A percentile compares a stretch with the other conserved stretches of the same genome.
These are phyloP conservation scores for Stylophora pistillata DNA, from an alignment of 64 coral and sea anemone species.

Conservation along the genomic window DNA sequence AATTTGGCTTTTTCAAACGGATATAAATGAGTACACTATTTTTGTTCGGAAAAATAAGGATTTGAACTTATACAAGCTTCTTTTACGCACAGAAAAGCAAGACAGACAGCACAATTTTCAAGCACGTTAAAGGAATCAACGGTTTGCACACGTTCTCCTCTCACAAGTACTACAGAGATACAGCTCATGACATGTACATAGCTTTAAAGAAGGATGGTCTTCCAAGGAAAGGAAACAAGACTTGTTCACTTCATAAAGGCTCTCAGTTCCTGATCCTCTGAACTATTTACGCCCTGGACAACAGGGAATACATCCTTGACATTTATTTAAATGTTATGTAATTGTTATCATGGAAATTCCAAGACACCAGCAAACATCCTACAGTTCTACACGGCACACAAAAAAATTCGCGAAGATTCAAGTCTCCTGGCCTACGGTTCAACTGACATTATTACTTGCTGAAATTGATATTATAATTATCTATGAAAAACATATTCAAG, in stretches of 20 bases:
- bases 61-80: neutral
- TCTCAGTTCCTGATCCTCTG: slow-evolving; percentile 39
- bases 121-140: slow-evolving; percentile 17
- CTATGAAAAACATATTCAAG: no score
- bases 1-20: no score
- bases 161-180: slow-evolving; percentile 41
- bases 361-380: no score
- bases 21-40: neutral
- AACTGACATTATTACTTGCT: no score
- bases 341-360: no score
- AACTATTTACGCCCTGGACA: neutral
- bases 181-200: slow-evolving; percentile 32
- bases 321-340: no score
- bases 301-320: no score
- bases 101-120: slow-evolving; percentile 56
- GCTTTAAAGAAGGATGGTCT: slow-evolving; percentile 22
- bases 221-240: slow-evolving; percentile 39
- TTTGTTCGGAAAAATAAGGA: neutral
- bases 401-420: no score
- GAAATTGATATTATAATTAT: no score
- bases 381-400: no score
- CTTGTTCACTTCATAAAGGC: slow-evolving; percentile 25
- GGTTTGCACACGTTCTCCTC: slow-evolving; percentile 43
- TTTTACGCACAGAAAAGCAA: slow-evolving; percentile 23
- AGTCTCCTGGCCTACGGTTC: no score